These are phyloP conservation scores for Phocoena sinus DNA, from an alignment of 2,113 vertebrate species.

Conservation along the genomic window DNA sequence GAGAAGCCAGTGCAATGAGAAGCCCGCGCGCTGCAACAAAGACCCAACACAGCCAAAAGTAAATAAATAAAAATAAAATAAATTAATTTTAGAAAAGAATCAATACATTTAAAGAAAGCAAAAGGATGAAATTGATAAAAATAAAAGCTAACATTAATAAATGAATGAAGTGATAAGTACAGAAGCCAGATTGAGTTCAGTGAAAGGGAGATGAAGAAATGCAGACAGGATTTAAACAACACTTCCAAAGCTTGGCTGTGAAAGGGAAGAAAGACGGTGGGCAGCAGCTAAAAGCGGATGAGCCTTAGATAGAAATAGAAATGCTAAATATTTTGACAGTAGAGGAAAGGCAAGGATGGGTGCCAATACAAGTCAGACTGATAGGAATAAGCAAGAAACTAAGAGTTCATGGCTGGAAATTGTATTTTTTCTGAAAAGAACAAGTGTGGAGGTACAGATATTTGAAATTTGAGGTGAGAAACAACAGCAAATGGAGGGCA, in stretches of 20 bases:
- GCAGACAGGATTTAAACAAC: neutral
- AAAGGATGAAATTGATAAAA: neutral
- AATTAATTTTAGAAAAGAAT: neutral
- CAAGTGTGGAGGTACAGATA: neutral
- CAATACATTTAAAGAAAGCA: neutral
- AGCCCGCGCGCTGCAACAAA: fast-evolving
- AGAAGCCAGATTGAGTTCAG: neutral
- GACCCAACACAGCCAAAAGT: too few species aligned
- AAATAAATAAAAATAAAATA: too few species aligned
- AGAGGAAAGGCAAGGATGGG: neutral
- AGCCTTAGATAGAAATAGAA: neutral
- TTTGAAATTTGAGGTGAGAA: neutral
- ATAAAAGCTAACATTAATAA: neutral
- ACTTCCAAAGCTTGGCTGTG: neutral
- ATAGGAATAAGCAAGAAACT: neutral
- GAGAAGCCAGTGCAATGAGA: too few species aligned
- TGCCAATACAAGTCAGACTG: neutral
- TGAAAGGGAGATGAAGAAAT: neutral
- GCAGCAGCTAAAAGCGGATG: neutral
- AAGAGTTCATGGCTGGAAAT: conserved; percentile 1
- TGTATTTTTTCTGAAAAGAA: conserved; percentile 17
- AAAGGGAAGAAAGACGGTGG: neutral
- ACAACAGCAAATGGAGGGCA: neutral
- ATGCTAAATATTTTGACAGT: conserved; percentile 54
- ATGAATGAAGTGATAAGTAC: neutral